Percentiles rank a stretch among this genome's conserved stretches.
These are phyloP conservation scores for Corythoichthys intestinalis DNA, from an alignment of 2,113 vertebrate species.

Conservation along the genomic window DNA sequence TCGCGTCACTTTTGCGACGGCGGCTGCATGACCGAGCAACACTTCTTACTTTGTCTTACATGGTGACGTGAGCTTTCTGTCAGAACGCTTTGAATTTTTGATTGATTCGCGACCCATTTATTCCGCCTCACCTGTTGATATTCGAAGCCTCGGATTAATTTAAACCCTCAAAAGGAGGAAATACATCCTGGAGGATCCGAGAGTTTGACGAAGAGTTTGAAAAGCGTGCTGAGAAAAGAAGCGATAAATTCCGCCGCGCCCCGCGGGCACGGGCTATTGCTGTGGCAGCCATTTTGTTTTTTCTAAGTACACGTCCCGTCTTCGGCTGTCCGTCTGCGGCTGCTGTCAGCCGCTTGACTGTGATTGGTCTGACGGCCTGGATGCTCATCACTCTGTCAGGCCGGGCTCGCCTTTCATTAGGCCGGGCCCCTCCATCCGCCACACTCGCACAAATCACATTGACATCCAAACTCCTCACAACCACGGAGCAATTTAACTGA, in stretches of 20 bases:
- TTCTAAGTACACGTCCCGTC: constrained; percentile 60
- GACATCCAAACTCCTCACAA: constrained; percentile 99
- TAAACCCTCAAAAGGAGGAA: constrained; percentile 8
- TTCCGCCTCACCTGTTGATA: constrained; percentile 48
- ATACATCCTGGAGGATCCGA: constrained; percentile 15
- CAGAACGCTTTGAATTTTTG: neutral
- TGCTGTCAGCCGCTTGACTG: constrained; percentile 84
- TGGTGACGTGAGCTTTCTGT: constrained; percentile 18
- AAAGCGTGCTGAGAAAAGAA: constrained; percentile 18
- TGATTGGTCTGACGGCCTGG: constrained; percentile 91
- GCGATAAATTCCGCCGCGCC: constrained; percentile 32
- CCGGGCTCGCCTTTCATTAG: constrained; percentile 94
- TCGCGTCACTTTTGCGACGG: constrained; percentile 44
- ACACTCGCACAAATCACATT: constrained; percentile 99
- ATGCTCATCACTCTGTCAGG: constrained; percentile 93
- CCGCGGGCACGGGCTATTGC: constrained; percentile 41
- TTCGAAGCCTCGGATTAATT: constrained; percentile 39
- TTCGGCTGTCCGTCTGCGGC: constrained; percentile 59
- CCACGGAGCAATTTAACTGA: constrained; percentile 99
- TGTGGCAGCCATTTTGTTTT: constrained; percentile 69
- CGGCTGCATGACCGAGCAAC: constrained; percentile 30
- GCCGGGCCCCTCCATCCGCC: constrained; percentile 90
- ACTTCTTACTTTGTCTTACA: constrained; percentile 21
- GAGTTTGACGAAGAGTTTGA: constrained; percentile 8
- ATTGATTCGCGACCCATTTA: constrained; percentile 14